These are phyloP conservation scores for Mesitornis unicolor DNA, from an alignment of 2,113 vertebrate genomes.

Conservation along the genomic window DNA sequence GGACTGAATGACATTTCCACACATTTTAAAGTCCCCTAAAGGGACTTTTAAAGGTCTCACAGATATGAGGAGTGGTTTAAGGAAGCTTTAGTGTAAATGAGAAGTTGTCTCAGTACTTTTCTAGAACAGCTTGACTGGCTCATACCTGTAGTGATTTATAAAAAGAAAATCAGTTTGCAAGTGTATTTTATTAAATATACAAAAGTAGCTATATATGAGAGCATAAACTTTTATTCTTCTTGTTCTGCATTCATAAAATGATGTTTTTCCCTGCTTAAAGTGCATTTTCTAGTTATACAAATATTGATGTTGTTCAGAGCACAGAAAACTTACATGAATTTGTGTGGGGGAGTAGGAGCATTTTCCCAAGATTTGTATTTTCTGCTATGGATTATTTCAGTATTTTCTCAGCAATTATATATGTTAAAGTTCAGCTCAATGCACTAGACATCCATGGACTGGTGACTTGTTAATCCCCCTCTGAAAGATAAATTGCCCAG, in stretches of 20 bases:
- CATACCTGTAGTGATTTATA: neutral
- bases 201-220: neutral
- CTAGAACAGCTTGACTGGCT: neutral
- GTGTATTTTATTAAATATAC: neutral
- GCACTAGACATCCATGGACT: neutral
- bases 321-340: neutral
- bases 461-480: neutral
- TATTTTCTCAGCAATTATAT: neutral
- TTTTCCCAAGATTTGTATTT: neutral
- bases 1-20: neutral
- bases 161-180: neutral
- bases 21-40: neutral
- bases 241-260: neutral
- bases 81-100: neutral
- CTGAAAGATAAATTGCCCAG: neutral
- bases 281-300: neutral
- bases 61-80: neutral
- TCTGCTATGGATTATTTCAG: neutral
- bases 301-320: neutral
- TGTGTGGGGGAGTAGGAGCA: accelerated
- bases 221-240: neutral
- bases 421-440: neutral
- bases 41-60: neutral
- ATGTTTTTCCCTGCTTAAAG: neutral
- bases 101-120: neutral